Base-by-base conservation (phyloP, 2,888 invertebrate genomes). In the Platycheirus rosarum region DNA sequence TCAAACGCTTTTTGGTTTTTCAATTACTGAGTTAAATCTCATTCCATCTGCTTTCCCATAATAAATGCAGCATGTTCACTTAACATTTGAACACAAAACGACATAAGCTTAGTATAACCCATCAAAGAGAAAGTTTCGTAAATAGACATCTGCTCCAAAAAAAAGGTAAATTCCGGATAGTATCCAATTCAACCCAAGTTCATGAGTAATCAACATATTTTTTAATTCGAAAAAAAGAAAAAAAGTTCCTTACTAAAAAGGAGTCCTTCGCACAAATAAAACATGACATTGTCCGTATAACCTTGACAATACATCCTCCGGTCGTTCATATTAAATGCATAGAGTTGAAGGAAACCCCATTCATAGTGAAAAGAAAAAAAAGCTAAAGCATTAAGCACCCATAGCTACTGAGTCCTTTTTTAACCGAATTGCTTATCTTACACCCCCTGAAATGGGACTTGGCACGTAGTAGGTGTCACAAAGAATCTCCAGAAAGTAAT, bases 201-300 rank as follows among this genome's bases (percentile, higher is more conserved):
- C 55, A 65, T 8, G 32, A 71, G 57, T 60, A 71, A 66, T 77
- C 71, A 60, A 71, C 49, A 71, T 70, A 65, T 65, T 70, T 63
- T 48, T 8, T 9, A 23, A 62, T 37, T 53, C n/a, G n/a, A 20
- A 18, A 37, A 53, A 29, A 29, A 7, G 9, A 7, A 16, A 35
- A 20, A 23, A 37, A 53, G 23, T 0, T n/a, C 35, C 7, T 13
- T 14, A 44, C 9, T 8, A 23, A 57, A 37, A 57, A 55, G 46
- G 60, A 62, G 26, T 51, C 46, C 35, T 68, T 60, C 9, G 23
- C 1, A n/a, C 2, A 53, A 13, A 20, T 1, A 13, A n/a, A n/a
- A n/a, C n/a, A n/a, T n/a, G n/a, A n/a, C n/a, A n/a, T n/a, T n/a
- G n/a, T n/a, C n/a, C n/a, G n/a, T 16, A n/a, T 35, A 53, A 48